Percentiles rank a stretch among this genome's conserved stretches.
These are phyloP conservation scores for Gallinago paraguaiae DNA, from an alignment of 2,113 vertebrate species.

Conservation along the genomic window DNA sequence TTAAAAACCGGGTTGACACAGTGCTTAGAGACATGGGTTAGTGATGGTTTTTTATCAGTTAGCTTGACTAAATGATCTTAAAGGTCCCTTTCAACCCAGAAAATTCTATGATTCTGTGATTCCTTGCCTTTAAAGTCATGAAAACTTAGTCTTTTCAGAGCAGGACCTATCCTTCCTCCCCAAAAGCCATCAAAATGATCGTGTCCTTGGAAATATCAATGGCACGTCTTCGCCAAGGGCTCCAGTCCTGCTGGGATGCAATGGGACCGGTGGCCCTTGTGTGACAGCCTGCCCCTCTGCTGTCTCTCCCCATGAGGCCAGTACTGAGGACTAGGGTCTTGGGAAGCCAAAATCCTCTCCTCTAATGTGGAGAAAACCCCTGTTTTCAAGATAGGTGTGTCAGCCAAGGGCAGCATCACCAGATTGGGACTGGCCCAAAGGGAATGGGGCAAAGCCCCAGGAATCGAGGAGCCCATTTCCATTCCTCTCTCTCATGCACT, in stretches of 20 bases:
- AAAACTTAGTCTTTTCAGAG: not conserved
- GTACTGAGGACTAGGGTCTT: not conserved
- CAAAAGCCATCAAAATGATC: not conserved
- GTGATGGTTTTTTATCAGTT: too few species aligned
- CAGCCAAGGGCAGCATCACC: not conserved
- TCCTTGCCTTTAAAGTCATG: not conserved
- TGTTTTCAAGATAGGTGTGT: not conserved
- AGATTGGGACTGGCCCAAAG: rapidly evolving
- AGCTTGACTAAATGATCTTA: too few species aligned
- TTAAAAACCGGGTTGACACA: too few species aligned
- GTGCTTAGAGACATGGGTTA: too few species aligned
- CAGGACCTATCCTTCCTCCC: not conserved
- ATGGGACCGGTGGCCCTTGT: not conserved
- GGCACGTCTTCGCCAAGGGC: rapidly evolving
- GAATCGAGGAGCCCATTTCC: rapidly evolving
- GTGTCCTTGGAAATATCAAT: not conserved
- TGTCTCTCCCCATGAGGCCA: not conserved
- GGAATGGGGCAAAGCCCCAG: not conserved
- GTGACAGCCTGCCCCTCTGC: not conserved
- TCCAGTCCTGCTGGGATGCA: not conserved
- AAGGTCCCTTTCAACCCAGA: too few species aligned
- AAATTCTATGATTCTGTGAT: too few species aligned
- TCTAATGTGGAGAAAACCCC: rapidly evolving
- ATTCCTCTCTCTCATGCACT: not conserved
- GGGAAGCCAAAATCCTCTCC: not conserved